Evolutionary conservation across 1,140 invertebrate genomes (phyloP), one percentile per base, ranked within the genome.

Genomic region (Lordiphosa stackelbergi): DNA sequence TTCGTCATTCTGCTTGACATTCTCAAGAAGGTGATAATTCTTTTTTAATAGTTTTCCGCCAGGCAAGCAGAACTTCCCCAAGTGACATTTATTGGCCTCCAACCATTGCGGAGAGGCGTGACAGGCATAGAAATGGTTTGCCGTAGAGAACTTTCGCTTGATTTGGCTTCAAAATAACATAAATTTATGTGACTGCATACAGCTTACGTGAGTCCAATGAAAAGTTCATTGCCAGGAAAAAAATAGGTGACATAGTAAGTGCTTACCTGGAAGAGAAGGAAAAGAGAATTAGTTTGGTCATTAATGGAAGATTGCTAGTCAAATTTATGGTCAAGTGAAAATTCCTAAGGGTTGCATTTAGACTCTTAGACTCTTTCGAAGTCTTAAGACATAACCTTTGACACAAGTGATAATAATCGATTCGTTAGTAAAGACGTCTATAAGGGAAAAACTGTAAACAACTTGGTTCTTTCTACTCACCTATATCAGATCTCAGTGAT

Each of bases 31-130:
- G 77, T 83, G 77, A 83, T 83, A 83, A 83, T 83, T 83, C 78
- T 83, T 59, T 83, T 78, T 83, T 83, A 77, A 83, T 84, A 84
- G 77, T 83, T 83, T 84, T 73, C 78, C 73, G 72, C 78, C 68
- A 84, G 77, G 65, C 43, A 52, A 47, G 55, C 66, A 66, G 58
- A 31, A 31, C 28, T 7, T 31, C 6, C 28, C 28, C 77, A 84
- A 83, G 73, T 83, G 77, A 83, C 77, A 77, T 83, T 84, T 83
- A 83, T 77, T 63, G 68, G 46, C 37, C 4, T n/a, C 16, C 35
- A 8, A n/a, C 24, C 36, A 28, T 24, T 22, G 41, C 12, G n/a
- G 9, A 19, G 53, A 16, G 58, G 51, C 71, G 77, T 83, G 75
- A 41, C 63, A 42, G 11, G 75, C 75, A 65, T 77, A 46, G 38